Base-by-base conservation (phyloP, 2,888 invertebrate genomes). In the Mesochorus sp. region DNA sequence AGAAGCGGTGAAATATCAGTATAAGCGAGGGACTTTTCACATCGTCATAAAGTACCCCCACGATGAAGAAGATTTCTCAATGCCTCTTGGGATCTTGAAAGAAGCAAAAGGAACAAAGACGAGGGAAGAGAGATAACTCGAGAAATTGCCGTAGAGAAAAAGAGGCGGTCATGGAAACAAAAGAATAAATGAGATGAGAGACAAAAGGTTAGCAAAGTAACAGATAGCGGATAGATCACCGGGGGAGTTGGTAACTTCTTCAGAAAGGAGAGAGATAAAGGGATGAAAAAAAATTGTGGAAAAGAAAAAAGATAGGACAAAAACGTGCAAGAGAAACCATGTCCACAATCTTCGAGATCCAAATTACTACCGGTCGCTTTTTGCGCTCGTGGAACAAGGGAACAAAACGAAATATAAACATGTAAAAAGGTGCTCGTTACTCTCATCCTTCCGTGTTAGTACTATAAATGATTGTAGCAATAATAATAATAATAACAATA, bases 121-220 rank as follows among this genome's bases (percentile, higher is more conserved):
- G n/a, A 0, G 24, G n/a, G 0, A 3, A 17, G 5, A 51, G 19
- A 39, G 31, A 68, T 68, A 59, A 57, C 57, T 73, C 51, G 39
- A 57, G 64, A 47, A 64, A 74, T 67, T 62, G 28, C 19, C 42
- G 42, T 12, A 17, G 49, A 42, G 42, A n/a, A 12, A 19, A 42
- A 31, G 57, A 4, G 53, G 53, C 34, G 34, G 5, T 55, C 49
- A 49, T 61, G 12, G 62, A 68, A 73, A 77, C 73, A 74, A 78
- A 74, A 78, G 68, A 78, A 64, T 70, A 70, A 70, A 70, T 64
- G 64, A 73, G 70, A 74, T 68, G 61, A 78, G 77, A 62, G 62
- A 70, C 68, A 78, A 74, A 74, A 70, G 55, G 42, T 64, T 68
- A 31, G 57, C 19, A 12, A 64, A 2, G 53, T 12, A 26, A 51